Base-by-base conservation (phyloP, 2,888 invertebrate species). In the Andrena trimmerana region DNA sequence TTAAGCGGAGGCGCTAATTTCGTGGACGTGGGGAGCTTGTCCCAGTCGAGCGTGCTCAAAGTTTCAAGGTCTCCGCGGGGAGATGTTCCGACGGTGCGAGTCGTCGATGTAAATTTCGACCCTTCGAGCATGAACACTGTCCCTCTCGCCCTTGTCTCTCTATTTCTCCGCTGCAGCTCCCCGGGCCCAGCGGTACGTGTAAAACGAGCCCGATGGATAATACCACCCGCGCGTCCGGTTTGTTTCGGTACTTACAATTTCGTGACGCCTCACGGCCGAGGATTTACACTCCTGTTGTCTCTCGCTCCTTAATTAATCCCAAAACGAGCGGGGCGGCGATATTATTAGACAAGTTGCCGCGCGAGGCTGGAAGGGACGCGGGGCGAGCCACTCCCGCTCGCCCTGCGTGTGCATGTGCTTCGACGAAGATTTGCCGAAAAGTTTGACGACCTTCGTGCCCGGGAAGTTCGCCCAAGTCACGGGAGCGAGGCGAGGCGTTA, bases 1-100 rank as follows among this genome's bases (percentile, higher is more conserved):
- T 83, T 86, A 83, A 77, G 68, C 66, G 76, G 83, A 77, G 71
- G 69, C 78, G 88, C 76, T 87, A 87, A 87, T 87, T 86, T 86
- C 77, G 74, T 36, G 66, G 62, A 20, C 66, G n/a, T 42, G 29
- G n/a, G 24, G 36, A 36, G 42, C 60, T 16, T 8, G 31, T 65
- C 36, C 79, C 48, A 20, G 57, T 62, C 36, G 77, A 60, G 33
- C 78, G 74, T 60, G 81, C 79, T 83, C 79, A 73, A 89, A 90
- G 85, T 90, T 89, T 84, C 82, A 83, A 86, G 81, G 83, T 85
- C 85, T 86, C 89, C 85, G 77, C 36, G 13, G 88, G 86, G 86
- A 86, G 60, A 80, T 72, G 65, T 81, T 75, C 24, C 73, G 66
- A 78, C 31, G 68, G 63, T 69, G 82, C 81, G 62, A 50, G 10